phyloP scores from a whole-genome alignment of 64 coral and sea anemone genomes.

The Orbicella faveolata region DNA sequence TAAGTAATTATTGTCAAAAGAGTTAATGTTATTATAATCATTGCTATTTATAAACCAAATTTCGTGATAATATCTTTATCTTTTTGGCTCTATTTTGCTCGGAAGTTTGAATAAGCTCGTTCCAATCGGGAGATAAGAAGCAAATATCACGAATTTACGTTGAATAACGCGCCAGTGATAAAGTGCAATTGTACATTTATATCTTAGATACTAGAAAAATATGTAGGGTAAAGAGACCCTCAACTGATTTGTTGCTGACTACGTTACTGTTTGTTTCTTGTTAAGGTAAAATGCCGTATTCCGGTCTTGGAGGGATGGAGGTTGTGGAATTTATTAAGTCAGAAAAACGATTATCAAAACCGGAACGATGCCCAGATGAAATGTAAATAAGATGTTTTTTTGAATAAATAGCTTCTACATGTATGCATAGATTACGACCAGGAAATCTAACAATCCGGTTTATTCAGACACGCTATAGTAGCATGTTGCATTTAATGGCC shows the following conservation, averaged over 20 bases:
- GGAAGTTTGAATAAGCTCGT: too few relatives aligned
- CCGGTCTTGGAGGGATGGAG: background rate
- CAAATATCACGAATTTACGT: too few relatives aligned
- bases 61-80: background rate
- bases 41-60: background rate
- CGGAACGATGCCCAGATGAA: background rate
- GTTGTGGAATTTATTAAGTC: background rate
- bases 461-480: too few relatives aligned
- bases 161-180: too few relatives aligned
- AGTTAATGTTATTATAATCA: background rate
- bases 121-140: too few relatives aligned
- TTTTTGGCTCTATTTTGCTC: too few relatives aligned
- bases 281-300: background rate
- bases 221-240: background rate
- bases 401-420: background rate
- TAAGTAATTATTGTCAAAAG: background rate
- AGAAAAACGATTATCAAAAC: background rate
- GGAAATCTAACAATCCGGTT: too few relatives aligned
- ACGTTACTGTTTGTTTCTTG: background rate
- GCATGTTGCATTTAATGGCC: too few relatives aligned
- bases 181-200: too few relatives aligned
- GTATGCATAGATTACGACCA: background rate
- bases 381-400: background rate
- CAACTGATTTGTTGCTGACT: background rate
- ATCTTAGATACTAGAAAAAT: too few relatives aligned